A percentile compares a stretch with the other conserved stretches of the same genome.
Evolutionary conservation across 1,140 invertebrate species (phyloP).

Genomic region (Drosophila athabasca): DNA sequence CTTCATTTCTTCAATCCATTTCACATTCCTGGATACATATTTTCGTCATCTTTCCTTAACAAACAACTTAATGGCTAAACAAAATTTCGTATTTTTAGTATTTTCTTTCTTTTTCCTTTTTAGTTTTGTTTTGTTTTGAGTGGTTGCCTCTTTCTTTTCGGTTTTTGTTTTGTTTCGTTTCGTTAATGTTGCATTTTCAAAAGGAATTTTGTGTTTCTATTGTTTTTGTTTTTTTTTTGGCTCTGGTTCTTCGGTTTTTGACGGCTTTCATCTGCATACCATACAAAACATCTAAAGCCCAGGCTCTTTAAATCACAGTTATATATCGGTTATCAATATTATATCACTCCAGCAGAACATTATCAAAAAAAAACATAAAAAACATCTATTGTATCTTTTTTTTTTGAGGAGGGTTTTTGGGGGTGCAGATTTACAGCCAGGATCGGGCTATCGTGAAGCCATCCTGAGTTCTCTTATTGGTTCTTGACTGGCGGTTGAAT

Average conservation of each 20-base stretch:
- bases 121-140: slow-evolving; percentile 27
- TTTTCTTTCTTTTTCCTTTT: slow-evolving; percentile 38
- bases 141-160: slow-evolving; percentile 78
- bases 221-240: slow-evolving; percentile 32
- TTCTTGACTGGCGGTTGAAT: slow-evolving; percentile 24
- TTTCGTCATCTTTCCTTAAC: slow-evolving; percentile 31
- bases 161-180: slow-evolving; percentile 58
- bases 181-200: slow-evolving; percentile 46
- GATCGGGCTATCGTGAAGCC: too few relatives aligned
- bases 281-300: slow-evolving; percentile 63
- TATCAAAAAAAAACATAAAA: slow-evolving; percentile 33
- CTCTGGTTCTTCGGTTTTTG: slow-evolving; percentile 27
- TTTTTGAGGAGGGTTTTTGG: slow-evolving; percentile 22
- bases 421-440: neutral
- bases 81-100: slow-evolving; percentile 48
- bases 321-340: slow-evolving; percentile 57
- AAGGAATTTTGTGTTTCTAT: slow-evolving; percentile 52
- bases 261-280: slow-evolving; percentile 23
- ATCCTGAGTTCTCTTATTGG: slow-evolving; percentile 2
- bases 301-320: slow-evolving; percentile 77
- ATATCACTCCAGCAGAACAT: slow-evolving; percentile 63
- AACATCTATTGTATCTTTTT: slow-evolving; percentile 10
- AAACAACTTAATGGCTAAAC: slow-evolving; percentile 67
- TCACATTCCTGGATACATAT: neutral
- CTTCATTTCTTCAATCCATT: slow-evolving; percentile 9